Percentiles rank a stretch among this genome's conserved stretches.
phyloP scores from a whole-genome alignment of 1,140 invertebrate genomes.

The Lasioglossum albipes region DNA sequence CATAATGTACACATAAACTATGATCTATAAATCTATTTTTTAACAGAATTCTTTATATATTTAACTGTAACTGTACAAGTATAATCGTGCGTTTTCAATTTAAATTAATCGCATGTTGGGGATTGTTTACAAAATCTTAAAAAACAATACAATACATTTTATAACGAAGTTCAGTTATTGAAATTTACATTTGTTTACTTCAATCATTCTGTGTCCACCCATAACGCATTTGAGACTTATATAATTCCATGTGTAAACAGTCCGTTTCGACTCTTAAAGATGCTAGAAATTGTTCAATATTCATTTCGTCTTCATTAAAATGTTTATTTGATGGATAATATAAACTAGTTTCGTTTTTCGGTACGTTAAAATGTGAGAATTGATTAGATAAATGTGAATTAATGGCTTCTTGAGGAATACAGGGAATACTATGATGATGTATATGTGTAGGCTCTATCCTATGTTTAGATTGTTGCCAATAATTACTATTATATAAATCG shows the following conservation, averaged over 20 bases:
- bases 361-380: background rate
- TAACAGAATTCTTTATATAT: background rate
- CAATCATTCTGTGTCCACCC: background rate
- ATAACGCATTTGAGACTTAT: conserved; percentile 67
- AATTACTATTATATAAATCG: background rate
- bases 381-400: background rate
- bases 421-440: background rate
- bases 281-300: conserved; percentile 67
- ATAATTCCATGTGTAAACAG: conserved; percentile 68
- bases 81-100: background rate
- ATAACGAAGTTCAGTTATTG: background rate
- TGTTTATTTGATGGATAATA: background rate
- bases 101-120: background rate
- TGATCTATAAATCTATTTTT: background rate
- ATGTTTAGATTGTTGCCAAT: background rate
- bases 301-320: background rate
- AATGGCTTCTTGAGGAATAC: background rate
- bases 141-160: background rate
- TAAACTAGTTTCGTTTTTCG: background rate
- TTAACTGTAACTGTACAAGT: too few relatives aligned
- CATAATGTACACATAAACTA: background rate
- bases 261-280: conserved; percentile 67
- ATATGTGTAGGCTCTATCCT: too few relatives aligned
- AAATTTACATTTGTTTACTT: background rate
- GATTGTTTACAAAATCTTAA: background rate